Evolutionary conservation across 2,888 invertebrate genomes (phyloP).

Genomic region (Micropterix aruncella): DNA sequence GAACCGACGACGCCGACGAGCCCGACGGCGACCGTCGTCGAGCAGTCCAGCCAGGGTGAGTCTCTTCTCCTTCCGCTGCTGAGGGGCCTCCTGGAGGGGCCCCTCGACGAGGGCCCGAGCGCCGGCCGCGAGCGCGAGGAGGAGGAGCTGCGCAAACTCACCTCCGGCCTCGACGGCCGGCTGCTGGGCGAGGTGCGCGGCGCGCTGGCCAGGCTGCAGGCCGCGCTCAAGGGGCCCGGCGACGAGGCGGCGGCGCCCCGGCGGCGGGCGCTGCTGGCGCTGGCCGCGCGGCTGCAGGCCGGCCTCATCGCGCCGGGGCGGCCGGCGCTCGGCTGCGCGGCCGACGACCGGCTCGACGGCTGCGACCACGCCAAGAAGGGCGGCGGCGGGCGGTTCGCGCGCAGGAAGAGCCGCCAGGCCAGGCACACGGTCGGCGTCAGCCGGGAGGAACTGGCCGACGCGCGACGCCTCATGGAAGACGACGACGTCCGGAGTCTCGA

Average conservation of each 20-base stretch:
- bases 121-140: constrained; percentile 20
- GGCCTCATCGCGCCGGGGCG: constrained; percentile 24
- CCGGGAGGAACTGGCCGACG: constrained; percentile 65
- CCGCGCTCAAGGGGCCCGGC: constrained; percentile 47
- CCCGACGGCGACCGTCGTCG: constrained; percentile 16
- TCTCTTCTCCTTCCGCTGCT: constrained; percentile 54
- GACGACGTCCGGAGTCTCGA: constrained; percentile 28
- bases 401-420: constrained; percentile 45
- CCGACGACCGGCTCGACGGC: constrained; percentile 26
- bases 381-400: constrained; percentile 29
- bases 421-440: constrained; percentile 78
- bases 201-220: constrained; percentile 60
- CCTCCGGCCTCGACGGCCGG: constrained; percentile 40
- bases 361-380: constrained; percentile 18
- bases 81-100: constrained; percentile 44
- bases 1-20: constrained; percentile 5
- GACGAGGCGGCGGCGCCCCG: constrained; percentile 31
- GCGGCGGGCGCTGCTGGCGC: constrained; percentile 46
- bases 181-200: constrained; percentile 64
- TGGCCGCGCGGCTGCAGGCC: constrained; percentile 57
- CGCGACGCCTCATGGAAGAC: constrained; percentile 60
- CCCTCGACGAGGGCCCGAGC: constrained; percentile 26
- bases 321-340: constrained; percentile 18
- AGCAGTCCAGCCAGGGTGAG: constrained; percentile 49
- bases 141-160: constrained; percentile 27